These are phyloP conservation scores for Crotophaga sulcirostris DNA, from an alignment of 2,113 vertebrate species.

Conservation along the genomic window DNA sequence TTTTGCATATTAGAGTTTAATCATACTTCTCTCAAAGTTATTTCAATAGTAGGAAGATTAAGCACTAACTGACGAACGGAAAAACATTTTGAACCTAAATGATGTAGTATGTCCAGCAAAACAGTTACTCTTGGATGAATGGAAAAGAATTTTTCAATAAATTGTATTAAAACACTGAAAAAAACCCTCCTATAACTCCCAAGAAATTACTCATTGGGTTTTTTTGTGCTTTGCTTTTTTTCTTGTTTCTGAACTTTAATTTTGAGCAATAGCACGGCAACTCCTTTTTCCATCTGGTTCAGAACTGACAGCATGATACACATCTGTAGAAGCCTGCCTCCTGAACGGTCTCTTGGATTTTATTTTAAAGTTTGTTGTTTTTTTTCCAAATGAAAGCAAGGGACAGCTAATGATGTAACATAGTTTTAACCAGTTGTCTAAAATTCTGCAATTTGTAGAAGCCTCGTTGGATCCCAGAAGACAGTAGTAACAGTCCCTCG, in stretches of 20 bases:
- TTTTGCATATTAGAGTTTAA: background rate
- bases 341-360: background rate
- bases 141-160: background rate
- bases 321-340: background rate
- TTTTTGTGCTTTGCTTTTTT: background rate
- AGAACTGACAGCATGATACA: background rate
- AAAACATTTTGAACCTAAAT: background rate
- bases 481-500: background rate
- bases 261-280: background rate
- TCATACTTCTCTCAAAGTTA: background rate
- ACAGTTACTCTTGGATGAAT: background rate
- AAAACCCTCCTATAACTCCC: background rate
- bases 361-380: background rate
- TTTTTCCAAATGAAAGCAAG: background rate
- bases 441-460: conserved; percentile 18
- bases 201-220: background rate
- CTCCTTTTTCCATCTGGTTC: background rate
- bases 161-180: background rate
- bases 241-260: background rate
- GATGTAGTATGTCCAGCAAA: background rate
- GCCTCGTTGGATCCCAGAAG: background rate
- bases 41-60: background rate
- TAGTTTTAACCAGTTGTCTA: background rate
- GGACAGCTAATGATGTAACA: background rate
- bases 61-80: background rate